These are phyloP conservation scores for Parambassis ranga DNA, from an alignment of 2,797 vertebrate species.

Conservation along the genomic window DNA sequence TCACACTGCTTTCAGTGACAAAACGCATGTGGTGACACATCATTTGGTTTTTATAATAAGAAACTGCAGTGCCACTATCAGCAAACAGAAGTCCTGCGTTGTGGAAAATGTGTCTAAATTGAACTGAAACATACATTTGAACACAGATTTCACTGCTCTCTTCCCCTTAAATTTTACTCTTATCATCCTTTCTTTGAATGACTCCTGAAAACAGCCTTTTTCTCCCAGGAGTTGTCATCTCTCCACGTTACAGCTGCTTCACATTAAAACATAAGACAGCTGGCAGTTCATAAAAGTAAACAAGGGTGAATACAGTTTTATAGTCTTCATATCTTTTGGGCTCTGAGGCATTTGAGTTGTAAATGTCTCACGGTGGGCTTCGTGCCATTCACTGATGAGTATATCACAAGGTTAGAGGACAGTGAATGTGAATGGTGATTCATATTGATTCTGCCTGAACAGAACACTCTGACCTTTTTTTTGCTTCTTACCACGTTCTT, in stretches of 20 bases:
- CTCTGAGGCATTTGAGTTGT: slow-evolving; percentile 10
- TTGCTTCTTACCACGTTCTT: slow-evolving; percentile 9
- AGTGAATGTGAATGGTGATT: slow-evolving; percentile 7
- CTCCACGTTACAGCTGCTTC: slow-evolving; percentile 46
- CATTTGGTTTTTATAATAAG: neutral
- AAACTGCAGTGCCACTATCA: neutral
- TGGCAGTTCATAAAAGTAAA: slow-evolving; percentile 52
- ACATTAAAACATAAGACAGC: slow-evolving; percentile 28
- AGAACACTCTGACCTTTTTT: slow-evolving; percentile 4
- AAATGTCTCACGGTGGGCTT: slow-evolving; percentile 39
- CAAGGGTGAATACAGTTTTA: slow-evolving; percentile 33
- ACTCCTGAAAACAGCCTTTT: slow-evolving; percentile 21
- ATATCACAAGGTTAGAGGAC: slow-evolving; percentile 12
- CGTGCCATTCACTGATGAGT: slow-evolving; percentile 16
- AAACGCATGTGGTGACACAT: neutral
- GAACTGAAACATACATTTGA: too few relatives aligned
- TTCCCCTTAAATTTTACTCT: neutral
- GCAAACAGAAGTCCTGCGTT: neutral
- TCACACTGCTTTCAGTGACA: neutral
- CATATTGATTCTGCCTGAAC: neutral
- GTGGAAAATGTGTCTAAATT: neutral
- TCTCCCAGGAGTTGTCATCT: slow-evolving; percentile 46
- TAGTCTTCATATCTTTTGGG: slow-evolving; percentile 44
- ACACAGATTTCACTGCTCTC: neutral
- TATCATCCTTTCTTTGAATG: slow-evolving; percentile 14